Percentiles rank a stretch among this genome's conserved stretches.
Evolutionary conservation across 2,797 vertebrate species (phyloP).

Genomic region (Sebastes kiyomatsui): DNA sequence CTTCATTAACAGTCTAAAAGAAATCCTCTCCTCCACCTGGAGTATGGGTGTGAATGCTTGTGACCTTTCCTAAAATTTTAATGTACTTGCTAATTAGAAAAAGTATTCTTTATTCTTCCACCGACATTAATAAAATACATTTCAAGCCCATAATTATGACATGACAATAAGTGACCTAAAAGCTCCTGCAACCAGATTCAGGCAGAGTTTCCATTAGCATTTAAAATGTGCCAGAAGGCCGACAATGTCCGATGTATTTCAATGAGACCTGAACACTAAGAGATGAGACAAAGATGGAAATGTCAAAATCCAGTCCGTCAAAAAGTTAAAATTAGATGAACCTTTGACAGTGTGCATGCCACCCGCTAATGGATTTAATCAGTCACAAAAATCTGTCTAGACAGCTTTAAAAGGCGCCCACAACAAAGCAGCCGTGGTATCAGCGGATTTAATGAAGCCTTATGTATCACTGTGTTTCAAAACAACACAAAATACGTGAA

Average conservation of each 20-base stretch:
- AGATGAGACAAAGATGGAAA: conserved; percentile 26
- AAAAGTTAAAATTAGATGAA: conserved; percentile 22
- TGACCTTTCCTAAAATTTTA: conserved; percentile 28
- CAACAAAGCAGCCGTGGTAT: conserved; percentile 7
- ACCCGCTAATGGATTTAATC: conserved; percentile 57
- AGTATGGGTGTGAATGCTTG: not conserved
- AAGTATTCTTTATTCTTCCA: conserved; percentile 9
- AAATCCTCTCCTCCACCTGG: not conserved
- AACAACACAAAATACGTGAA: not conserved
- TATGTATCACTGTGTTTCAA: not conserved
- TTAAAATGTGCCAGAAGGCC: conserved; percentile 11
- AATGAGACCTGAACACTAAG: conserved; percentile 17
- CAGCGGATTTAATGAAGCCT: conserved; percentile 3
- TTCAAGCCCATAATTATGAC: conserved; percentile 29
- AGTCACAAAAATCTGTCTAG: conserved; percentile 55
- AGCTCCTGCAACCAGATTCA: conserved; percentile 8
- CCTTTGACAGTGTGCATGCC: conserved; percentile 22
- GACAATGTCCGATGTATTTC: conserved; percentile 19
- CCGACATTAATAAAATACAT: conserved; percentile 29
- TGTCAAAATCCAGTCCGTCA: not conserved
- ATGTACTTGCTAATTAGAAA: conserved; percentile 24
- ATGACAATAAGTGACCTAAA: conserved; percentile 8
- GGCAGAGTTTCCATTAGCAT: not conserved
- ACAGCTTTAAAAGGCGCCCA: conserved; percentile 49
- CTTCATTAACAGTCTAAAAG: not conserved